Base-by-base conservation (phyloP, 2,797 vertebrate genomes). In the Gallinago stenura region DNA sequence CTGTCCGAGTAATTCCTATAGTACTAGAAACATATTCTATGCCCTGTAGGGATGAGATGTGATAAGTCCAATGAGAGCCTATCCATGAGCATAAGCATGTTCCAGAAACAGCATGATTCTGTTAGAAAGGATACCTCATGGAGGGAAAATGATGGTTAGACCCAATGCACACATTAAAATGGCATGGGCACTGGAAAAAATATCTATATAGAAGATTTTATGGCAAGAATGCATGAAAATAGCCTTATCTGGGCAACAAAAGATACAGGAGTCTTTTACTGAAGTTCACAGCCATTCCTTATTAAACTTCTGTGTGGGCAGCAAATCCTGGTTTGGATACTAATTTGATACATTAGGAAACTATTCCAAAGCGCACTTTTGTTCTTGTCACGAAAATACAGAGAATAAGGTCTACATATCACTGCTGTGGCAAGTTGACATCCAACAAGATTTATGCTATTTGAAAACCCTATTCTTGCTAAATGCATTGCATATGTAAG, bases 361-460 rank as follows among this genome's bases (percentile, higher is more conserved):
- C 66, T 94, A 56, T 69, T 68, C 73, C 80, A 96, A 95, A 94
- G 41, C 1, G 14, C 78, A 83, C 83, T 97, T 96, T 88, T 91
- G 77, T 95, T 96, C 95, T 95, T 96, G 78, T 96, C 70, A 62
- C 92, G 65, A 94, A 97, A 97, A 97, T 92, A 88, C 53, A 77
- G 93, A 93, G 95, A 95, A 89, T 82, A 93, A 95, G 66, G 70
- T 83, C 64, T 96, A 87, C 70, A 69, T 76, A 81, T 96, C 62
- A 85, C 84, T 91, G n/a, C 68, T 85, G 53, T 90, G 62, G 70
- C 93, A 94, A 91, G 71, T 15, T 97, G 96, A 90, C 86, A 94
- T 43, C 71, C 96, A 85, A 35, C 30, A 93, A 95, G 92, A 97
- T 90, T 93, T 93, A 96, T 95, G 75, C 58, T 83, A 70, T 93